Percentiles rank a stretch among this genome's conserved stretches.
phyloP scores from a whole-genome alignment of 2,797 vertebrate genomes.

The Triplophysa bombifrons region DNA sequence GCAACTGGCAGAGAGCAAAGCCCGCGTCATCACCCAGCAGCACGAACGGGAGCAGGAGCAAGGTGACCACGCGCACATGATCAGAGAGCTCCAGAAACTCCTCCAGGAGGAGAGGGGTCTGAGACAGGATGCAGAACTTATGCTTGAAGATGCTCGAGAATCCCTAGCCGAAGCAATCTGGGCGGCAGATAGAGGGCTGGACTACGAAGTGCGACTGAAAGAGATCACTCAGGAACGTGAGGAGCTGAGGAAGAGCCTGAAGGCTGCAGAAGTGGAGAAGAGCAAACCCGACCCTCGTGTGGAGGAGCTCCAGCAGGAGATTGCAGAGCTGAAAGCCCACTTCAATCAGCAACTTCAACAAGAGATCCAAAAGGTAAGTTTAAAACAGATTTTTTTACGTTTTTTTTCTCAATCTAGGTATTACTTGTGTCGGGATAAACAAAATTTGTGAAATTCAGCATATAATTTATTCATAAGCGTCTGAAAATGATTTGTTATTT shows the following conservation, averaged over 20 bases:
- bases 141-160: constrained; percentile 79
- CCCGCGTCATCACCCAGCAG: constrained; percentile 87
- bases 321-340: constrained; percentile 76
- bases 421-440: too few species aligned
- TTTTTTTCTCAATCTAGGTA: too few species aligned
- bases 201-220: constrained; percentile 74
- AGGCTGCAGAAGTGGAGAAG: constrained; percentile 69
- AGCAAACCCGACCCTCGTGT: constrained; percentile 78
- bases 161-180: constrained; percentile 66
- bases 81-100: constrained; percentile 88
- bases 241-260: constrained; percentile 75
- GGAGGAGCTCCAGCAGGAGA: constrained; percentile 81
- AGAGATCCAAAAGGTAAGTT: constrained; percentile 86
- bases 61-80: constrained; percentile 87
- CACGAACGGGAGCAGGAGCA: constrained; percentile 90
- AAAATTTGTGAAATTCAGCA: too few species aligned
- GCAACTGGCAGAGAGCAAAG: constrained; percentile 85
- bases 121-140: constrained; percentile 83
- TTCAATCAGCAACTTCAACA: constrained; percentile 83
- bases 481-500: constrained; percentile 3
- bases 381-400: neutral
- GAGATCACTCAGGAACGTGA: constrained; percentile 78
- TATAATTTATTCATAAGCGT: too few species aligned
- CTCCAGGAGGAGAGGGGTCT: constrained; percentile 85
- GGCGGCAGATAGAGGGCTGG: constrained; percentile 71